Base-by-base conservation (phyloP, 2,888 invertebrate genomes). In the Mamestra brassicae region DNA sequence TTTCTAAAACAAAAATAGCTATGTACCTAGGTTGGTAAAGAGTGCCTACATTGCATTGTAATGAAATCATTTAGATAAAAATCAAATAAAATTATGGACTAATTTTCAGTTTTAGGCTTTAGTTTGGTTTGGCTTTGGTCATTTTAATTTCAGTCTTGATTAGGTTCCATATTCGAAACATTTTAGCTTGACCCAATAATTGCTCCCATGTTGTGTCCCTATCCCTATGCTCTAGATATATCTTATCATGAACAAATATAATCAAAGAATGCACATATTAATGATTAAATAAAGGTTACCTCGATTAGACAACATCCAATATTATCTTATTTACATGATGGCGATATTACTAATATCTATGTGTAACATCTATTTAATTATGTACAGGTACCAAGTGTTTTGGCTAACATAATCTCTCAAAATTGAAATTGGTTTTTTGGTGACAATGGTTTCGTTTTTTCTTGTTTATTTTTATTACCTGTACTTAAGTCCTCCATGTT, bases 281-380 rank as follows among this genome's bases (percentile, higher is more conserved):
- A 17, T 74, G 8, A 61, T 45, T 52, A 58, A 15, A 26, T 15
- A 61, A 73, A 74, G 60, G 72, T 42, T 42, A 52, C 52, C 2
- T 60, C n/a, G 58, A 72, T 72, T n/a, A 60, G 6, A 60, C 60
- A 36, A 52, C 34, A 15, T 42, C 5, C 7, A 7, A 4, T 5
- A 50, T 34, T 15, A 11, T 38, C 17, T 57, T 26, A 8, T 6
- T 13, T 26, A 26, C 38, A 13, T 36, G 57, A 68, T 54, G 54
- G 13, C 42, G 42, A 42, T 52, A 54, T 69, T 26, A 34, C 10
- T 42, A 13, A 42, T 68, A 54, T 70, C 70, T 70, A 34, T 42
- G 8, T 34, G 26, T 38, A 26, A 13, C 47, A 67, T 42, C 13
- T 50, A 26, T n/a, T 17, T 69, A 69, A 50, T 63, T 67, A 26